Percentiles rank a stretch among this genome's conserved stretches.
These are phyloP conservation scores for Zaprionus camerounensis DNA, from an alignment of 1,140 invertebrate species.

Conservation along the genomic window DNA sequence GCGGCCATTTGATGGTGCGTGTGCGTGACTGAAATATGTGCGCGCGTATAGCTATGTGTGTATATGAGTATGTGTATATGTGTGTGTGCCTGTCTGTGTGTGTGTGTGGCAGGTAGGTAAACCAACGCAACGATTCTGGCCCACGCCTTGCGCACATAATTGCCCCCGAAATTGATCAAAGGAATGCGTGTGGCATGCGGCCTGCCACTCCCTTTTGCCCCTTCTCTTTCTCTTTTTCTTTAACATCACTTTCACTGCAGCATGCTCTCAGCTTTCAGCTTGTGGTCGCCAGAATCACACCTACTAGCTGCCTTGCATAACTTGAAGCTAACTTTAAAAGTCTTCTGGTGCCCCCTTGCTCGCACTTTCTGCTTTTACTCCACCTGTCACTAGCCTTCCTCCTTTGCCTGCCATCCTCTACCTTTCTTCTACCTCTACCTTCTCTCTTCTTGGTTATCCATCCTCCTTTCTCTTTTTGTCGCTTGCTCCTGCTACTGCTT, in stretches of 20 bases:
- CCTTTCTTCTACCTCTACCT: no score
- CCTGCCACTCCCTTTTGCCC: constrained; percentile 6
- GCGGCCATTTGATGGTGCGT: constrained; percentile 28
- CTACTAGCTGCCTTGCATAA: constrained; percentile 5
- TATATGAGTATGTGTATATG: constrained; percentile 7
- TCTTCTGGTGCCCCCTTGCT: background rate
- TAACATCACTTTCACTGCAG: background rate
- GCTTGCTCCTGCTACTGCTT: no score
- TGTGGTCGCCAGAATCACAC: constrained; percentile 30
- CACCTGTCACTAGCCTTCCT: background rate
- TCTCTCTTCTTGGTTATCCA: background rate
- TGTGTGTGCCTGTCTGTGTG: background rate
- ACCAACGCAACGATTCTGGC: background rate
- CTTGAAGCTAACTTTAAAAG: constrained; percentile 43
- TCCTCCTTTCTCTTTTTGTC: background rate
- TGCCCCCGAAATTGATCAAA: constrained; percentile 61
- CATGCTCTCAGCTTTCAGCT: constrained; percentile 44
- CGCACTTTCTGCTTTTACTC: no score
- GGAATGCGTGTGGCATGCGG: constrained; percentile 54
- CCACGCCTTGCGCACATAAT: constrained; percentile 34
- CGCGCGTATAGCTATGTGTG: constrained; percentile 13
- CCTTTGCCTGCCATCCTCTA: no score
- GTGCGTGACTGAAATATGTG: constrained; percentile 40
- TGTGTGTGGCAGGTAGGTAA: constrained; percentile 17
- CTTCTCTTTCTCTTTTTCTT: background rate